Base-by-base conservation (phyloP, 2,113 vertebrate species). In the Sylvicapra grimmia region DNA sequence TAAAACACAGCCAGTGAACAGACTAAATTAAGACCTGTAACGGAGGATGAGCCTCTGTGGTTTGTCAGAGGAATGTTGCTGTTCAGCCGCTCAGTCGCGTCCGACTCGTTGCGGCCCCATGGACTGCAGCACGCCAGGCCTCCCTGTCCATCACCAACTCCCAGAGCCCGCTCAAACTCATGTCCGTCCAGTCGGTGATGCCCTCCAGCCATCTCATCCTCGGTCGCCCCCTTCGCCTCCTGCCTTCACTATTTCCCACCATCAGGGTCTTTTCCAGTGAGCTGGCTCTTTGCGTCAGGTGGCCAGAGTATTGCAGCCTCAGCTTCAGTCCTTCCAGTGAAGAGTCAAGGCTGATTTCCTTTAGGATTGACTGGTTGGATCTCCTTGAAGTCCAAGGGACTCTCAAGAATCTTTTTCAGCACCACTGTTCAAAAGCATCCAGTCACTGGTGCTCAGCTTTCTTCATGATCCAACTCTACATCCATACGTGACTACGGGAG, bases 81-180 rank as follows among this genome's bases (percentile, higher is more conserved):
- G 23, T 44, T 27, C 72, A 44, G 23, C 7, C 6, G 23, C 23
- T 44, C 21, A 77, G 72, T 44, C 0, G 40, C 27, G 72, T 44
- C 36, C 3, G 12, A 27, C 23, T 77, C 6, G 0, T 23, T 27
- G 72, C 0, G 6, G 13, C 72, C 3, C 40, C 72, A 15, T 4
- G 36, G 40, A 44, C 40, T 4, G 23, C 72, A 40, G 72, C 68
- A 25, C n/a, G 1, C 68, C 21, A 75, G 36, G 36, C 72, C 23
- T 27, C 72, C 40, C 40, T 44, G 72, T 44, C 72, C 40, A 25
- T 27, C 40, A 40, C 40, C 40, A 44, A 4, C 40, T 77, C 72
- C 72, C 40, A 14, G 72, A 27, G 23, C 40, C 25, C 12, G 40
- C 40, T 77, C 72, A 7, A 27, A 77, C 72, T 40, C 72, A 14